Conservation (phyloP, 2,113 vertebrate species). For the Megatriorchis doriae region DNA sequence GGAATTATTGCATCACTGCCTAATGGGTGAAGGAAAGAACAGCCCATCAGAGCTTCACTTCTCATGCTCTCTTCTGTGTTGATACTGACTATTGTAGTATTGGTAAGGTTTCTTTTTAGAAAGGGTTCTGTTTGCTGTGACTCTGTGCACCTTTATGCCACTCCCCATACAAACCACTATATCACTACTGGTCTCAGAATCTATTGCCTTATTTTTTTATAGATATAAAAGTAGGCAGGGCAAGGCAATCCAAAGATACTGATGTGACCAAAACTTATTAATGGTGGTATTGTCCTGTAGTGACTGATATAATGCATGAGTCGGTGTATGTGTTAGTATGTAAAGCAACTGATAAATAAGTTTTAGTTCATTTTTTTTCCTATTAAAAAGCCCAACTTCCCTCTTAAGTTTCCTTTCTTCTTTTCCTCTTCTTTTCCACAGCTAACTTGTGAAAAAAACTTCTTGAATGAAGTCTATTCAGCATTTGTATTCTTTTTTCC, state of each 20-base stretch:
- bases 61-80: background rate
- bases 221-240: background rate
- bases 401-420: background rate
- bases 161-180: background rate
- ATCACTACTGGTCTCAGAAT: background rate
- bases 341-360: too few relatives aligned
- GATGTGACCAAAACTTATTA: background rate
- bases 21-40: background rate
- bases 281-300: background rate
- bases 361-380: background rate
- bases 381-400: background rate
- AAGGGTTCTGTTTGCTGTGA: background rate
- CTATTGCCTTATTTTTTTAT: background rate
- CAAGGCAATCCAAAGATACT: background rate
- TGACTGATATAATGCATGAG: background rate
- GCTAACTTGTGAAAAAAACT: background rate
- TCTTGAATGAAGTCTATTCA: background rate
- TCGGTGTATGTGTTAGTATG: background rate
- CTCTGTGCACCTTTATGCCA: background rate
- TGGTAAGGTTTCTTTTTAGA: background rate
- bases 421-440: background rate
- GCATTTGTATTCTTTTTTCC: background rate
- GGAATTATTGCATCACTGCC: background rate
- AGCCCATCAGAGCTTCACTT: background rate
- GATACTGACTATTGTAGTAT: fast-evolving